These are phyloP conservation scores for Hyposoter dolosus DNA, from an alignment of 2,888 invertebrate genomes.

Conservation along the genomic window DNA sequence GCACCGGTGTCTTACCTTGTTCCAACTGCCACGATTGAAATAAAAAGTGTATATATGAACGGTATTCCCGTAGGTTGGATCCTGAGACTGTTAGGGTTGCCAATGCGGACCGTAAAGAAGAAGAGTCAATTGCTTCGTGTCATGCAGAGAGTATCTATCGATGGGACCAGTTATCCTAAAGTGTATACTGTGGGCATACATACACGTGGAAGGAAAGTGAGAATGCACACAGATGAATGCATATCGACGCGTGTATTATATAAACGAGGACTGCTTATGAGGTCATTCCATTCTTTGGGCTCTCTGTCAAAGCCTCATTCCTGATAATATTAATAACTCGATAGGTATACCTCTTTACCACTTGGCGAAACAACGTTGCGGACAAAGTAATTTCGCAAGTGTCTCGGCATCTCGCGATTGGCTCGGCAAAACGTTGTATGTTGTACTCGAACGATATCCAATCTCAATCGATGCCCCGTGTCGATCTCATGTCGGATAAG, in stretches of 20 bases:
- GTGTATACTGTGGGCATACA: neutral
- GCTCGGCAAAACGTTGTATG: constrained; percentile 5
- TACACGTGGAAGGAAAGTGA: constrained; percentile 13
- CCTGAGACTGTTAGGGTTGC: constrained; percentile 55
- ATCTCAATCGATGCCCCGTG: constrained; percentile 42
- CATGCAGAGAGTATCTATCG: constrained; percentile 53
- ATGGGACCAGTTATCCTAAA: constrained; percentile 45
- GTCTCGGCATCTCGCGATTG: constrained; percentile 21
- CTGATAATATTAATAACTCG: constrained; percentile 35
- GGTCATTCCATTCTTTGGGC: constrained; percentile 44
- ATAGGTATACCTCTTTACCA: neutral
- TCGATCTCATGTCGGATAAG: constrained; percentile 40
- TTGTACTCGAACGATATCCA: constrained; percentile 29
- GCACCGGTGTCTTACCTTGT: constrained; percentile 34
- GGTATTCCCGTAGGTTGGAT: constrained; percentile 53
- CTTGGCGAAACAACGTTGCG: constrained; percentile 4
- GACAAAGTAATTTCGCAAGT: constrained; percentile 47
- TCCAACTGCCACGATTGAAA: constrained; percentile 22
- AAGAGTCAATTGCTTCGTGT: constrained; percentile 72
- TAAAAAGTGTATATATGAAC: constrained; percentile 2
- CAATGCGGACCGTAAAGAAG: constrained; percentile 72
- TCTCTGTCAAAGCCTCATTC: constrained; percentile 40
- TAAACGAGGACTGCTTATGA: constrained; percentile 64
- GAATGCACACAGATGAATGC: neutral
- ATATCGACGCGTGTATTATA: constrained; percentile 17